Evolutionary conservation across 2,888 invertebrate genomes (phyloP).

Genomic region (Hemicrepidius hirtus): DNA sequence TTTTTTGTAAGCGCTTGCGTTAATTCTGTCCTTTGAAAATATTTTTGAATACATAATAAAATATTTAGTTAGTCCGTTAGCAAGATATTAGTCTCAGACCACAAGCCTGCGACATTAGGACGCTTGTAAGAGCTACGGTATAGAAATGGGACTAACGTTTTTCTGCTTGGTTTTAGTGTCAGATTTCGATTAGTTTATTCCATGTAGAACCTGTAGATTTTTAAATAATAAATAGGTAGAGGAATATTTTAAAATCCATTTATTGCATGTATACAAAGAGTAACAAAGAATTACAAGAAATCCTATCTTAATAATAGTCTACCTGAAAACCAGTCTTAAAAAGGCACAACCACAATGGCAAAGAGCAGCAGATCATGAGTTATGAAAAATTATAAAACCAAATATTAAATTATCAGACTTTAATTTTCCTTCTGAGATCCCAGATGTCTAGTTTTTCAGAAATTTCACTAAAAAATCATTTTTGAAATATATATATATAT

Average conservation of each 20-base stretch:
- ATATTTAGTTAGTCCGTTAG: no score
- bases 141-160: no score
- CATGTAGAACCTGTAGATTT: no score
- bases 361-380: conserved; percentile 7
- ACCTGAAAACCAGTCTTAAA: conserved; percentile 40
- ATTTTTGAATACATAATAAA: no score
- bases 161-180: no score
- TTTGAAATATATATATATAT: neutral
- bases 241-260: neutral
- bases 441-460: neutral
- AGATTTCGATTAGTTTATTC: no score
- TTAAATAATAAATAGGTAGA: neutral
- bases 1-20: no score
- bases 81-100: no score
- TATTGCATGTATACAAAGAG: conserved; percentile 14
- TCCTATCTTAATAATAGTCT: conserved; percentile 14
- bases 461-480: neutral
- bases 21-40: no score
- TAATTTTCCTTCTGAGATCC: neutral
- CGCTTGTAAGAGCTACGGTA: no score
- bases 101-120: no score
- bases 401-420: conserved; percentile 6
- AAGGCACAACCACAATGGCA: conserved; percentile 38
- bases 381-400: neutral
- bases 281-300: conserved; percentile 18